Evolutionary conservation across 2,113 vertebrate genomes (phyloP).

Genomic region (Chloroceryle aenea): DNA sequence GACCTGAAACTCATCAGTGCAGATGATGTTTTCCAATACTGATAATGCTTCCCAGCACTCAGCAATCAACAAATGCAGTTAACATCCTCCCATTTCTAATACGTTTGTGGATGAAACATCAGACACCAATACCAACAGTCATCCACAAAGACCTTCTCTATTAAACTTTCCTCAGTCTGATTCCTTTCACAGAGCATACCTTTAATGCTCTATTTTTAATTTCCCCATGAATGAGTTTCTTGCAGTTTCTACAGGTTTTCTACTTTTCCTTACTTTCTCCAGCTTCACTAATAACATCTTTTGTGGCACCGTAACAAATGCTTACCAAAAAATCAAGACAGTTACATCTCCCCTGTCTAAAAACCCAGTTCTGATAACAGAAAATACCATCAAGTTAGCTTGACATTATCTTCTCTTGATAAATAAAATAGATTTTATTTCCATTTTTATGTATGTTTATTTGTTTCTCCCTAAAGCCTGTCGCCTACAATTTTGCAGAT

Average conservation of each 20-base stretch:
- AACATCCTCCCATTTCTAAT: not conserved
- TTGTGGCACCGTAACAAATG: not conserved
- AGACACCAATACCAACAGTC: not conserved
- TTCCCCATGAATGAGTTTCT: not conserved
- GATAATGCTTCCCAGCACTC: not conserved
- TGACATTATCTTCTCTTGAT: not conserved
- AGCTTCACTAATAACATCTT: not conserved
- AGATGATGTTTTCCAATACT: not conserved
- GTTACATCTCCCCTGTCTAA: not conserved
- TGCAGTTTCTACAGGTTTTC: not conserved
- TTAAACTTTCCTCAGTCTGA: not conserved
- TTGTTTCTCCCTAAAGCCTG: not conserved
- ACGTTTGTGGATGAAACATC: not conserved
- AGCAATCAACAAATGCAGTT: not conserved
- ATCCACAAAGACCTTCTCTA: not conserved
- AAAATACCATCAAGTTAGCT: not conserved
- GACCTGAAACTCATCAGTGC: not conserved
- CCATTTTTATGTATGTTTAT: not conserved
- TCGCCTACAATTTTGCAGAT: not conserved
- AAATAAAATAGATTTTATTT: not conserved
- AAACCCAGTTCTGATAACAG: not conserved
- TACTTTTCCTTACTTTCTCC: not conserved
- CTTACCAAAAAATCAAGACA: not conserved
- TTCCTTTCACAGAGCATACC: not conserved
- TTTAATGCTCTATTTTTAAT: not conserved